Percentiles rank a stretch among this genome's conserved stretches.
Conservation (phyloP, 23 tunicate genomes). For the Diplosoma virens region DNA sequence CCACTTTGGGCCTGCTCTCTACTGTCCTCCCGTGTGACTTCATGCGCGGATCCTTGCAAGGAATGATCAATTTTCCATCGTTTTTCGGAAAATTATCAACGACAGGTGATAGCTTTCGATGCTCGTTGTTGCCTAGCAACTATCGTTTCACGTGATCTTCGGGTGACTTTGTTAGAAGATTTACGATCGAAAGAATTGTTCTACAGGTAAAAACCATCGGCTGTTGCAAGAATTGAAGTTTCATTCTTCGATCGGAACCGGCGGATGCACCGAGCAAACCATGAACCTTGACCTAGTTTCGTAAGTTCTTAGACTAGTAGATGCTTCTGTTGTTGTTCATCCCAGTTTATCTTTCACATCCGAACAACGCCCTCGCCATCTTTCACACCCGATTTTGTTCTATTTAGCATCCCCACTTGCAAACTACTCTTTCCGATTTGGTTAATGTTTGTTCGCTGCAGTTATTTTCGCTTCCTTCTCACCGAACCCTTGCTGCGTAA, state of each 20-base stretch:
- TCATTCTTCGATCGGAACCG: conserved; percentile 70
- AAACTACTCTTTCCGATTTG: too few species aligned
- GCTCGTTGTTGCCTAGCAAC: too few species aligned
- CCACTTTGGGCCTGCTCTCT: conserved; percentile 83
- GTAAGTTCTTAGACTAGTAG: conserved; percentile 43
- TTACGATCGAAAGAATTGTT: too few species aligned
- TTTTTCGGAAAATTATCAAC: conserved; percentile 95
- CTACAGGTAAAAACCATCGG: conserved; percentile 68
- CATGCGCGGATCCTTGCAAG: conserved; percentile 68
- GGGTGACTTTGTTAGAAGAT: too few species aligned
- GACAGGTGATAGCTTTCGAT: too few species aligned
- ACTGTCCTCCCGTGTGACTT: conserved; percentile 73
- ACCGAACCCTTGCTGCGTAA: conserved; percentile 56
- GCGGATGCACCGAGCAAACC: conserved; percentile 58
- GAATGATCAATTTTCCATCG: conserved; percentile 82
- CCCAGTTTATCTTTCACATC: too few species aligned
- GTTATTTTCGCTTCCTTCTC: conserved; percentile 73
- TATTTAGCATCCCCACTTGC: too few species aligned
- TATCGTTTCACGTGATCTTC: too few species aligned
- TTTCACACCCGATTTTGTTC: too few species aligned
- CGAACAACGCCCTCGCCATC: too few species aligned
- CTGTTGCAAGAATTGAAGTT: conserved; percentile 78
- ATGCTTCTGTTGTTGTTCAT: too few species aligned
- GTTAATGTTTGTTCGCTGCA: too few species aligned
- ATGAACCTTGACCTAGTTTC: conserved; percentile 74